Percentiles rank a stretch among this genome's conserved stretches.
Conservation (phyloP, 2,113 vertebrate species). For the Podilymbus podiceps region DNA sequence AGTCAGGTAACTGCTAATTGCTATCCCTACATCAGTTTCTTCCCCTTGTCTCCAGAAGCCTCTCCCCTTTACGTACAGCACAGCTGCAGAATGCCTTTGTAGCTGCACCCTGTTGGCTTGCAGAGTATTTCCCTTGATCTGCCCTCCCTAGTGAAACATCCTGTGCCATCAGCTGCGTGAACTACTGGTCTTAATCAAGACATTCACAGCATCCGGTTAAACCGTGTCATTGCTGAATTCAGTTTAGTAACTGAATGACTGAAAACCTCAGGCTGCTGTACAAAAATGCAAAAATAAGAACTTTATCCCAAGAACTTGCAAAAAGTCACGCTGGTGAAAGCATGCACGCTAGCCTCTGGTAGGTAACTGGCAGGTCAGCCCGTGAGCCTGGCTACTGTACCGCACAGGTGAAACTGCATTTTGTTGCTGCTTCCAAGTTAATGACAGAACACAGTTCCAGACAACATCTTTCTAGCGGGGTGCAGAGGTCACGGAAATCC, state of each 20-base stretch:
- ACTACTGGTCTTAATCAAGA: neutral
- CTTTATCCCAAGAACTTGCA: neutral
- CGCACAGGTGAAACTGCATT: neutral
- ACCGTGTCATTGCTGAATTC: neutral
- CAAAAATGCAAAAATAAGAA: neutral
- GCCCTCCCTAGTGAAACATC: neutral
- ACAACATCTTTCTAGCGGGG: neutral
- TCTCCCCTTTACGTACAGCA: neutral
- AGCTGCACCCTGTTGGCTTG: accelerated
- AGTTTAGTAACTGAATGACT: neutral
- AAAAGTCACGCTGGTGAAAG: accelerated
- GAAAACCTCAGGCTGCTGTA: neutral
- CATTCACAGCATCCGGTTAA: neutral
- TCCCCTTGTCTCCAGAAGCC: neutral
- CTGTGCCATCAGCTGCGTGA: neutral
- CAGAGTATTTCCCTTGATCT: neutral
- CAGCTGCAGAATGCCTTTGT: neutral
- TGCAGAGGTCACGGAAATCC: neutral
- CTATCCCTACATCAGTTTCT: accelerated
- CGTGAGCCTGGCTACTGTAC: accelerated
- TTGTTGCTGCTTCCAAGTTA: neutral
- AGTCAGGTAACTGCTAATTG: neutral
- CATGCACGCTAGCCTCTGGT: accelerated
- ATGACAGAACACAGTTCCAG: neutral
- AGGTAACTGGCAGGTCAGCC: neutral